Percentiles rank a stretch among this genome's conserved stretches.
These are phyloP conservation scores for Graphium colonna DNA, from an alignment of 2,888 invertebrate genomes.

Conservation along the genomic window DNA sequence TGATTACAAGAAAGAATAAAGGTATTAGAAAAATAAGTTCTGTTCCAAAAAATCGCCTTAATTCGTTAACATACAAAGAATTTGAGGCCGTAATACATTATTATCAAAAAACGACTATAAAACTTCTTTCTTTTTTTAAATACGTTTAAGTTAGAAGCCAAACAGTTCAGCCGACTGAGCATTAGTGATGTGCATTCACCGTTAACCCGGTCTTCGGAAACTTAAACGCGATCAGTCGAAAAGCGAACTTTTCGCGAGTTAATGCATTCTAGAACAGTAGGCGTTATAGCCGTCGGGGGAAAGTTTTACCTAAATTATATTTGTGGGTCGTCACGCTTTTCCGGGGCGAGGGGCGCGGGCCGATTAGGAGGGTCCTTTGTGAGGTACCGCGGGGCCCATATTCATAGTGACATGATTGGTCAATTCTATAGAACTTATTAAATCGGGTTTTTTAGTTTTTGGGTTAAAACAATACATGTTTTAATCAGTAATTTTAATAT, in stretches of 20 bases:
- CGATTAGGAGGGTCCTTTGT: slow-evolving; percentile 74
- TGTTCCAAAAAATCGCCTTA: too few species aligned
- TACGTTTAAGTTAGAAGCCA: too few species aligned
- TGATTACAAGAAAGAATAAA: too few species aligned
- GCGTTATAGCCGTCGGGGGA: slow-evolving; percentile 63
- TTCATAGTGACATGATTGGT: slow-evolving; percentile 47
- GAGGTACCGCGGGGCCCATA: slow-evolving; percentile 61
- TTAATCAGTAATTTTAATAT: too few species aligned
- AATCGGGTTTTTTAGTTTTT: too few species aligned
- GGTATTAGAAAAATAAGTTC: too few species aligned
- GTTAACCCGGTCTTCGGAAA: slow-evolving; percentile 4
- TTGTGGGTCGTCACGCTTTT: slow-evolving; percentile 80
- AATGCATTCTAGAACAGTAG: slow-evolving; percentile 63
- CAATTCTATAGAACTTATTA: too few species aligned
- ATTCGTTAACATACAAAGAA: too few species aligned
- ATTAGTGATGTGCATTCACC: slow-evolving; percentile 11
- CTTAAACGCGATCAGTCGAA: slow-evolving; percentile 17
- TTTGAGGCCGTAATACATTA: too few species aligned
- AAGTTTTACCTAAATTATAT: slow-evolving; percentile 79
- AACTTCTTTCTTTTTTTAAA: too few species aligned
- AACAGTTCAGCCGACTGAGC: neutral
- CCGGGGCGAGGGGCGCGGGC: slow-evolving; percentile 52
- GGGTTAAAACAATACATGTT: too few species aligned
- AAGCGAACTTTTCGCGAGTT: slow-evolving; percentile 39
- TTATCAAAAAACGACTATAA: too few species aligned